Percentiles rank a stretch among this genome's conserved stretches.
Conservation (phyloP, 2,888 invertebrate species). For the Trisateles emortualis region DNA sequence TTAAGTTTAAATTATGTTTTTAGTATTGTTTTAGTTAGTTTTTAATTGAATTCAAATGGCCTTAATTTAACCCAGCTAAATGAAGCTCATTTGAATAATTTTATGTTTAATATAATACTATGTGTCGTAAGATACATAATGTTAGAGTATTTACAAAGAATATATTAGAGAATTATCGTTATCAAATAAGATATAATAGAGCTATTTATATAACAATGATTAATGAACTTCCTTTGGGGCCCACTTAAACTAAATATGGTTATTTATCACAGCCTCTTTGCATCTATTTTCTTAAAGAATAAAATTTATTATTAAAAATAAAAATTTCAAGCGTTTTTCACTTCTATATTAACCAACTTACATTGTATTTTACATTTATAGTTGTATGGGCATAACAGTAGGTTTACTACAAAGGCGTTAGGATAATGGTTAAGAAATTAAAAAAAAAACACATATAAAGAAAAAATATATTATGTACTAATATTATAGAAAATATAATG, state of each 20-base stretch:
- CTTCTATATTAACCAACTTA: conserved; percentile 58
- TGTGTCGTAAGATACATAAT: conserved; percentile 52
- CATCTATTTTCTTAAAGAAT: conserved; percentile 74
- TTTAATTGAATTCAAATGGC: conserved; percentile 63
- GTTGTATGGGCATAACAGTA: conserved; percentile 50
- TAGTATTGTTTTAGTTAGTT: conserved; percentile 27
- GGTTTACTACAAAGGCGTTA: conserved; percentile 65
- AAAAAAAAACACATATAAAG: conserved; percentile 71
- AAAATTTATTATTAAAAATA: conserved; percentile 66
- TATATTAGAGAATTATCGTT: conserved; percentile 71
- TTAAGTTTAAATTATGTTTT: conserved; percentile 6
- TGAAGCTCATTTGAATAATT: conserved; percentile 70
- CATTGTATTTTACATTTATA: conserved; percentile 43
- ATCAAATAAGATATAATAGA: conserved; percentile 64
- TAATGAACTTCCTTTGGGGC: conserved; percentile 69
- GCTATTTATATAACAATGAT: conserved; percentile 59
- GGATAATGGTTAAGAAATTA: conserved; percentile 64
- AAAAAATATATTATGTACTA: conserved; percentile 79
- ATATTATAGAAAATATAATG: conserved; percentile 86
- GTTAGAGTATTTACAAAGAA: conserved; percentile 63
- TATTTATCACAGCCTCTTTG: conserved; percentile 60
- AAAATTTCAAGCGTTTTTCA: conserved; percentile 63
- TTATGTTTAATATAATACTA: conserved; percentile 42
- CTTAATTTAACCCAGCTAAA: conserved; percentile 81
- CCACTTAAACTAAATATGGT: conserved; percentile 59